phyloP scores from a whole-genome alignment of 2,113 vertebrate species.

The Narcine bancroftii region DNA sequence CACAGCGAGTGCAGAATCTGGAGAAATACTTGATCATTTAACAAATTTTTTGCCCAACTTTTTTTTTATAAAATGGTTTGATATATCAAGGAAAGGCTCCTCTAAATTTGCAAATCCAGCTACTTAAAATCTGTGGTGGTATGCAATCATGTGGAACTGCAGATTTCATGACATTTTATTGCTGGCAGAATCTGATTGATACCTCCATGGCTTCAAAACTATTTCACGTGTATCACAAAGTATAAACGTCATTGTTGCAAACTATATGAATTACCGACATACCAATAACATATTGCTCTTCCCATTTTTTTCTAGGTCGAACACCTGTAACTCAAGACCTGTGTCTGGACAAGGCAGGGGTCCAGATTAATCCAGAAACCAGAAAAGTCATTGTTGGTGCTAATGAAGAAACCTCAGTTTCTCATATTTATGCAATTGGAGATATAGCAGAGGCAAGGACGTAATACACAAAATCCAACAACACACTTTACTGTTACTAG shows the following conservation, averaged over 20 bases:
- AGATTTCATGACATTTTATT: not conserved
- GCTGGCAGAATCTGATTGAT: not conserved
- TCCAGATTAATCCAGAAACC: constrained; percentile 59
- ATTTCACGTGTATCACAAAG: no score
- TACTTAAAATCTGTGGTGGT: not conserved
- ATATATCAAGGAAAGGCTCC: not conserved
- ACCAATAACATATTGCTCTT: not conserved
- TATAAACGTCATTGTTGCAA: not conserved
- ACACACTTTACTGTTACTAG: not conserved
- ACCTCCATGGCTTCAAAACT: not conserved
- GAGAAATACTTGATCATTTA: not conserved
- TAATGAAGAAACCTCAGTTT: constrained; percentile 71
- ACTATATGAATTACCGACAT: no score
- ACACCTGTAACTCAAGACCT: constrained; percentile 66
- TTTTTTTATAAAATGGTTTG: not conserved
- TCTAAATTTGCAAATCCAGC: not conserved
- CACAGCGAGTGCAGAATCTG: not conserved
- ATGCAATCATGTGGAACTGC: no score
- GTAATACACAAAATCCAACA: not conserved
- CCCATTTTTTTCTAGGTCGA: constrained; percentile 60
- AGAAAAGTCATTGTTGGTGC: constrained; percentile 75
- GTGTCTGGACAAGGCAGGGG: constrained; percentile 64
- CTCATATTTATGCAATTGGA: constrained; percentile 80
- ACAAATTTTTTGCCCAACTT: not conserved
- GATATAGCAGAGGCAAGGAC: constrained; percentile 77